Evolutionary conservation across 1,140 invertebrate species (phyloP), one percentile per base, ranked within the genome.

Genomic region (Scaptomyza graminum): DNA sequence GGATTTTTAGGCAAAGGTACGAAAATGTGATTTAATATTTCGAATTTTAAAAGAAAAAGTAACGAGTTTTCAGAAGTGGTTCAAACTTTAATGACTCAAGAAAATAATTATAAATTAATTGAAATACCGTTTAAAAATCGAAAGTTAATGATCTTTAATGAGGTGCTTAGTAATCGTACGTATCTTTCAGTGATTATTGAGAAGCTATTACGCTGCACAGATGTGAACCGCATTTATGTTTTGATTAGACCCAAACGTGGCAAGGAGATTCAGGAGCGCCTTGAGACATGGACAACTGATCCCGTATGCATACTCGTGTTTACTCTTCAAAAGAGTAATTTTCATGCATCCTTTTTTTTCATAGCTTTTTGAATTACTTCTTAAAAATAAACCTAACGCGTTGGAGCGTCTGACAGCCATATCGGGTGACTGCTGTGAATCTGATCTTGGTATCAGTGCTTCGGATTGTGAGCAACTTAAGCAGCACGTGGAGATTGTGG

Each of bases 141-240:
- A 39, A 39, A 12, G 12, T 39, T 39, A 12, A 39, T 31, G 28
- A 39, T 12, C 37, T 12, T 39, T n/a, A 39, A 4, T 12, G 12
- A 39, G 28, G 2, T 34, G 31, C 3, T 34, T 9, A 1, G 6
- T 34, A 34, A 9, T 34, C 8, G 1, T 9, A 34, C 31, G 31
- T 34, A 41, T 13, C 6, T 67, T 67, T 46, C 75, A 93, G 93
- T 93, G 3, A 90, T 97, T 7, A 94, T 97, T 16, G 96, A 97
- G 92, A 97, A 97, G 87, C 80, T 97, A n/a, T 90, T 97, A 4
- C 93, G 96, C 18, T 96, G 96, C 84, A 90, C 95, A 0, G 94
- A 95, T 5, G 91, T 97, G 0, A 93, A 92, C n/a, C 94, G 93
- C 37, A 94, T 98, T 12, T 96, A 96, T 80, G 82, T 97, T 5